phyloP scores from a whole-genome alignment of 1,140 invertebrate genomes.

The Paraescarpia echinospica region DNA sequence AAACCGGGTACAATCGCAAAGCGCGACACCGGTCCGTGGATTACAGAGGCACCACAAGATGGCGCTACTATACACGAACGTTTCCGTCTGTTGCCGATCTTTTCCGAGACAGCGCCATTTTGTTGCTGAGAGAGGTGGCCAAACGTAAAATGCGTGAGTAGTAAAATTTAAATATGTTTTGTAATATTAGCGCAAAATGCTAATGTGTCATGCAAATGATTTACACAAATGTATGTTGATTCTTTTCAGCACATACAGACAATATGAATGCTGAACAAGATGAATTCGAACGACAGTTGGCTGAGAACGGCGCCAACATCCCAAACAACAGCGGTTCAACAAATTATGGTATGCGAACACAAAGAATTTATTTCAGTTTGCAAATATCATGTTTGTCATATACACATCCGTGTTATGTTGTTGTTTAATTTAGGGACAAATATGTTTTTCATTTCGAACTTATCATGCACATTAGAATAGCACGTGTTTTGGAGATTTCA shows the following conservation, averaged over 20 bases:
- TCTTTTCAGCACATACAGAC: neutral
- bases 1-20: too few species aligned
- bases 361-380: neutral
- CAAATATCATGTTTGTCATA: neutral
- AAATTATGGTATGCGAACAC: neutral
- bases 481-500: neutral
- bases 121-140: neutral
- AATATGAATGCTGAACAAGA: neutral
- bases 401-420: neutral
- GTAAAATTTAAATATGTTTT: neutral
- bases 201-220: neutral
- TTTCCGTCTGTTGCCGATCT: neutral
- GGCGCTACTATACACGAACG: neutral
- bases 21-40: too few species aligned
- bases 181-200: neutral
- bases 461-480: neutral
- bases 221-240: neutral
- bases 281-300: conserved; percentile 15
- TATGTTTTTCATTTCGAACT: neutral
- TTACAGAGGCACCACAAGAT: neutral
- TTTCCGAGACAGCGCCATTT: neutral
- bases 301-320: neutral
- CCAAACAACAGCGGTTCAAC: neutral
- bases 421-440: neutral
- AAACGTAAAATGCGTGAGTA: neutral